Base-by-base conservation (phyloP, 2,797 vertebrate genomes). In the Mormyrops attenuatus region DNA sequence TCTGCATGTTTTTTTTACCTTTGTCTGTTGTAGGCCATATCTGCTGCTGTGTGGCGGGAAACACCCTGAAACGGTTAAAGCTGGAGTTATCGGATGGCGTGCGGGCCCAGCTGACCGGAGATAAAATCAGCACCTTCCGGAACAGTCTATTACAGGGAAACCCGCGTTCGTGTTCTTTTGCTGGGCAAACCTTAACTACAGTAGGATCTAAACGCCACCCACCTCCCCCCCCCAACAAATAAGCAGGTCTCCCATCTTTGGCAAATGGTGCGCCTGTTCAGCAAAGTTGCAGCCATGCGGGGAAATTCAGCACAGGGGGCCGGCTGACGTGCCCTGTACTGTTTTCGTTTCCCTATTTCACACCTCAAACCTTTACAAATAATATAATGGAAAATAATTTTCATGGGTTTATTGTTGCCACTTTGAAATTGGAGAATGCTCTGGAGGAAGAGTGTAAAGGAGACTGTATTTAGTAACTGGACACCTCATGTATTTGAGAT, bases 141-240 rank as follows among this genome's bases (percentile, higher is more conserved):
- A 96, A 96, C 94, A 93, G 95, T 96, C 97, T 96, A 97, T 95
- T 96, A 96, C 95, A 95, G 96, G 97, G 97, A 97, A 97, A 96
- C 96, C 96, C 90, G 90, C 96, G 97, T 97, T 97, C 96, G 96
- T 96, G 97, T 96, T 96, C 96, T 97, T 97, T 96, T 96, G 96
- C 96, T 96, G 95, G 96, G 96, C 96, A 97, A 97, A 97, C 96
- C 96, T 96, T 96, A 97, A 97, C 97, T 95, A 94, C 95, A 94
- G 93, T 92, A 93, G 94, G 94, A 96, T 93, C 93, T 90, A 90
- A 93, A 94, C 13, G 0, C 66, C 66, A 15, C 26, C 63, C 60
- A 26, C 63, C 26, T 3, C 92, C 94, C 17, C 11, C 20, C 57
- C n/a, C 52, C 22, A 85, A 52, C 26, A 85, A 57, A 30, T 38